phyloP scores from a whole-genome alignment of 1,140 invertebrate species.

The Zaprionus ghesquierei region DNA sequence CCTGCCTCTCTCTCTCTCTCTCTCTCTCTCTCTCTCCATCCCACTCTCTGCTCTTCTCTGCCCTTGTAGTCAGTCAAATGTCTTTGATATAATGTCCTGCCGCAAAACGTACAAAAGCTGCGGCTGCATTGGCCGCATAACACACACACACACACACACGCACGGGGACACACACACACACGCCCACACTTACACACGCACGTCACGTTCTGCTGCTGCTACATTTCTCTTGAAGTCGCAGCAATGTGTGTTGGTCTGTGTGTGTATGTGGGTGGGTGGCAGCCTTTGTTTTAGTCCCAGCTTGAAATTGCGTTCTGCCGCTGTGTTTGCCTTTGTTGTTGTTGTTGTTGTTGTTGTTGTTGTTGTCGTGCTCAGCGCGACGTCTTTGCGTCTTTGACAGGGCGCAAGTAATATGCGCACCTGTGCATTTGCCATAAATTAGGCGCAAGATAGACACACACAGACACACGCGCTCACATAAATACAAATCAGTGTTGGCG shows the following conservation, averaged over 20 bases:
- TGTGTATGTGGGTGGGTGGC: constrained; percentile 28
- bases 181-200: constrained; percentile 23
- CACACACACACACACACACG: constrained; percentile 9
- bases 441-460: constrained; percentile 43
- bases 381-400: constrained; percentile 72
- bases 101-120: constrained; percentile 20
- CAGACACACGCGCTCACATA: constrained; percentile 5
- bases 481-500: not conserved
- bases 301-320: constrained; percentile 59
- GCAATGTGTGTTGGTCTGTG: constrained; percentile 5
- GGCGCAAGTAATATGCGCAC: constrained; percentile 71
- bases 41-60: not conserved
- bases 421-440: constrained; percentile 77
- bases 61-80: constrained; percentile 41
- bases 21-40: too few species aligned
- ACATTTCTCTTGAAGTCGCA: constrained; percentile 7
- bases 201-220: constrained; percentile 48
- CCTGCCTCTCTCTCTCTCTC: not conserved
- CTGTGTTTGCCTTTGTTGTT: constrained; percentile 11
- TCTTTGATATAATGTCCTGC: constrained; percentile 40
- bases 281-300: constrained; percentile 65
- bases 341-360: constrained; percentile 9
- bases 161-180: constrained; percentile 1
- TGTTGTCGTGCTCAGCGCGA: constrained; percentile 45
- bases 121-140: constrained; percentile 28